Conservation (phyloP, 23 tunicate genomes). For the Ascidia mentula region DNA sequence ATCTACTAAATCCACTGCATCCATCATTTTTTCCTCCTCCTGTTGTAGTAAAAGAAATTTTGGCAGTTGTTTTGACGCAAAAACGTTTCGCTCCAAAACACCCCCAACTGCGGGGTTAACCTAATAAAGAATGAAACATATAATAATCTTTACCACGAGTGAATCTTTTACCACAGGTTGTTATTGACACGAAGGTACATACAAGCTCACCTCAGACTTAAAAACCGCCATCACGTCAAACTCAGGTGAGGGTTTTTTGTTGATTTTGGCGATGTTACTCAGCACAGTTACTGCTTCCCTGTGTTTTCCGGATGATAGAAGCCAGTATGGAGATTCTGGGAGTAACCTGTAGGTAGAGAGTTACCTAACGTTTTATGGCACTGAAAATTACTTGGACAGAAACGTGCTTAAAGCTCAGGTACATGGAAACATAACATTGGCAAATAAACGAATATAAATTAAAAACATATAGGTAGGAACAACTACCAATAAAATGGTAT, state of each 20-base stretch:
- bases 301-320: conserved; percentile 29
- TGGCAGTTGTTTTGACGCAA: background rate
- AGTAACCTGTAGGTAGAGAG: background rate
- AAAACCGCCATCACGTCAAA: background rate
- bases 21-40: background rate
- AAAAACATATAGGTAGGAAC: no score
- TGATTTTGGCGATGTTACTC: conserved; percentile 18
- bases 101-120: no score
- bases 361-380: no score
- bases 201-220: background rate
- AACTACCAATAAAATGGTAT: conserved; percentile 37
- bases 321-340: conserved; percentile 36
- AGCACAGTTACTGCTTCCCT: conserved; percentile 7
- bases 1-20: background rate
- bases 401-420: no score
- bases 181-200: background rate
- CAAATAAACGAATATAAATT: no score
- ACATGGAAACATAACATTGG: no score
- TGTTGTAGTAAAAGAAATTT: background rate
- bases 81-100: no score
- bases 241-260: background rate
- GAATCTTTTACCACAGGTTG: background rate
- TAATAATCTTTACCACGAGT: background rate
- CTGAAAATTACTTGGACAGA: no score
- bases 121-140: background rate